Evolutionary conservation across 2,797 vertebrate species (phyloP).

Genomic region (Sciaenops ocellatus): DNA sequence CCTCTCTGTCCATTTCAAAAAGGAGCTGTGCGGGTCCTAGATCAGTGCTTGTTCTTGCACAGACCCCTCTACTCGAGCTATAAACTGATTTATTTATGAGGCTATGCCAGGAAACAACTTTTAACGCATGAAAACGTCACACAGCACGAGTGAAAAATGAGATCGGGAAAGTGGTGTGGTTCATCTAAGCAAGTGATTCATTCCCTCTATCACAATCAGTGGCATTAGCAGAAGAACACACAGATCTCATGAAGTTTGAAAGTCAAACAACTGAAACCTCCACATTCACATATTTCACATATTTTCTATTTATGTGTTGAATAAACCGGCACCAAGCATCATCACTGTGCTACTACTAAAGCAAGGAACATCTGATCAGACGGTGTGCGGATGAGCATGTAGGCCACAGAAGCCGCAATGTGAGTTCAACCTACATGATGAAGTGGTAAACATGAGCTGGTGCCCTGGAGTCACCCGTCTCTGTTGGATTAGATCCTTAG

Average conservation of each 20-base stretch:
- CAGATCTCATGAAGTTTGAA: not conserved
- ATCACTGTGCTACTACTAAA: not conserved
- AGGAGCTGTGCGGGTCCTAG: constrained; percentile 11
- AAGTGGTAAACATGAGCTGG: constrained; percentile 51
- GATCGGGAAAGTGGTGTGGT: not conserved
- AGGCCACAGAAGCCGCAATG: constrained; percentile 8
- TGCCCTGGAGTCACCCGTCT: constrained; percentile 29
- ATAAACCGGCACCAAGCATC: not conserved
- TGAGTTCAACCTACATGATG: constrained; percentile 21
- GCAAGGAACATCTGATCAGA: constrained; percentile 3
- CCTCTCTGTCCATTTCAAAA: constrained; percentile 7
- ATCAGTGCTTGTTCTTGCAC: constrained; percentile 35
- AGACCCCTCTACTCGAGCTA: constrained; percentile 12
- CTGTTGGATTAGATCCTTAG: constrained; percentile 36
- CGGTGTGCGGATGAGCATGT: constrained; percentile 6
- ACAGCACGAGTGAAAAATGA: constrained; percentile 10
- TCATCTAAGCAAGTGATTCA: constrained; percentile 6
- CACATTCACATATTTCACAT: too few species aligned
- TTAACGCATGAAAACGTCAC: constrained; percentile 44
- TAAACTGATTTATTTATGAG: constrained; percentile 50
- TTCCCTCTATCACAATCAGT: not conserved
- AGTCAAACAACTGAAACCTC: not conserved
- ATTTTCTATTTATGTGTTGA: not conserved
- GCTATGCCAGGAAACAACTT: constrained; percentile 33
- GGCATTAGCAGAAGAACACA: not conserved